Base-by-base conservation (phyloP, 1,140 invertebrate genomes). In the Coboldia fuscipes region DNA sequence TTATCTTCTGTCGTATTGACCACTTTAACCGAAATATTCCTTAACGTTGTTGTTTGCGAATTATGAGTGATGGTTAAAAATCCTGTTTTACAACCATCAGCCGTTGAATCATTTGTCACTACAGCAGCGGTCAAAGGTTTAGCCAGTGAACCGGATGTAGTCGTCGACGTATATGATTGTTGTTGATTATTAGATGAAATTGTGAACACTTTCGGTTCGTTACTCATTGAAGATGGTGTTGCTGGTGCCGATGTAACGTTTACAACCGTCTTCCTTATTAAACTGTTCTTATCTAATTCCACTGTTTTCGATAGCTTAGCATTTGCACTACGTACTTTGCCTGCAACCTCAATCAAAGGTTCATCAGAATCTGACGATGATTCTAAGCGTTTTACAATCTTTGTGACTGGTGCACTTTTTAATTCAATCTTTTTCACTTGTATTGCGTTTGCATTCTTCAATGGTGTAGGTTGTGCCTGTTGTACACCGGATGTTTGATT, bases 341-440 rank as follows among this genome's bases (percentile, higher is more conserved):
- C 74, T 8, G 66, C 61, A 21, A 70, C 61, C 45, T 75, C 72
- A 41, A 75, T 75, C 16, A 80, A 58, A 30, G 76, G 76, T 52
- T 82, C 76, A 50, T 80, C 77, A 42, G 77, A 78, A 42, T 79
- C 78, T 17, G 74, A 78, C 14, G 66, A 68, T 33, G 71, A 68
- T 37, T 68, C 62, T 13, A 59, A 40, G 37, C 14, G 26, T 37
- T 31, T 47, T 43, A 33, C 42, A 42, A 23, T 37, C 46, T 30
- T 37, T 50, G 29, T 43, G 46, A 6, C 28, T 29, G 13, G 6
- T 29, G 4, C 13, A 26, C 17, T 34, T 27, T 31, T 16, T n/a
- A 16, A 24, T 15, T 24, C 15, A 16, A 13, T 32, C 15, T 30
- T 32, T 34, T 26, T 37, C 18, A 10, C 14, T 31, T 4, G 13